These are phyloP conservation scores for Numenius phaeopus DNA, from an alignment of 2,797 vertebrate species.

Conservation along the genomic window DNA sequence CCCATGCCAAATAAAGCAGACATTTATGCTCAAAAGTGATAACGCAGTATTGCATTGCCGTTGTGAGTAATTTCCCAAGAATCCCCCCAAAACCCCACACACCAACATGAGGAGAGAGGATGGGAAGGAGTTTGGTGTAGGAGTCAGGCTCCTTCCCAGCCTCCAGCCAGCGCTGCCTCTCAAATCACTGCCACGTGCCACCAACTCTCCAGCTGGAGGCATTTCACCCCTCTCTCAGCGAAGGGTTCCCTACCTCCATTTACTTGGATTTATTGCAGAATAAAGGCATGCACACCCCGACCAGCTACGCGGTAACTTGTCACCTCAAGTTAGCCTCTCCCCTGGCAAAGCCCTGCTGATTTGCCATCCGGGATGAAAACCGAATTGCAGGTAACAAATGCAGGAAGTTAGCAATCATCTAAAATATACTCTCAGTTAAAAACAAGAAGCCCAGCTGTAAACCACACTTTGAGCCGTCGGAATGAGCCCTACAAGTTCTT, in stretches of 20 bases:
- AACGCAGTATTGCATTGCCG: fast-evolving
- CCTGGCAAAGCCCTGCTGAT: neutral
- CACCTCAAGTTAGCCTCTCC: neutral
- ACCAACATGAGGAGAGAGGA: fast-evolving
- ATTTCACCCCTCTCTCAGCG: neutral
- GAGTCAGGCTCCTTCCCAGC: neutral
- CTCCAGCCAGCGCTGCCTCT: fast-evolving
- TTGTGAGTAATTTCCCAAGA: neutral
- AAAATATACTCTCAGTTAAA: neutral
- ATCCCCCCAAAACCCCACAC: neutral
- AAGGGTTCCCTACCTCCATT: too few relatives aligned
- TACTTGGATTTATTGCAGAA: neutral
- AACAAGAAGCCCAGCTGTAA: neutral
- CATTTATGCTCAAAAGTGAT: neutral
- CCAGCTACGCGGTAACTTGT: fast-evolving
- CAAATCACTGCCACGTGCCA: neutral
- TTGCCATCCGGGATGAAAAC: neutral
- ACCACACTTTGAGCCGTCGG: neutral
- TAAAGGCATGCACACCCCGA: fast-evolving
- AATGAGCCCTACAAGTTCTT: neutral
- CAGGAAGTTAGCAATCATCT: neutral
- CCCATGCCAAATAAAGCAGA: neutral
- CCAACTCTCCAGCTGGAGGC: neutral
- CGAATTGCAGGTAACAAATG: neutral
- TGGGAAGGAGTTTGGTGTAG: neutral